Conservation (phyloP, 2,888 invertebrate species). For the Apodemia mormo region DNA sequence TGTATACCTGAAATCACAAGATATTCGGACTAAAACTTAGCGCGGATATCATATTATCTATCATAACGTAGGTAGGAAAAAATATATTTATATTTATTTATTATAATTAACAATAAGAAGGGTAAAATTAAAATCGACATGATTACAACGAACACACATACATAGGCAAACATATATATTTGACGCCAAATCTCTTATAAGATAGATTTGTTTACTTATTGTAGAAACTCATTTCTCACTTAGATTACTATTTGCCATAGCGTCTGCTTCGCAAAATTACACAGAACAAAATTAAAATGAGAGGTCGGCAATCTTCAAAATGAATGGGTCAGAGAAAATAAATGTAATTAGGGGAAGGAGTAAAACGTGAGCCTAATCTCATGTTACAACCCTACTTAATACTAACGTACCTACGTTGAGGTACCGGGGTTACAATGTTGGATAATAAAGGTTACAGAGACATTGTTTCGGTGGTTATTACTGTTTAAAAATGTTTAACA, state of each 20-base stretch:
- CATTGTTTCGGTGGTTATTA: too few species aligned
- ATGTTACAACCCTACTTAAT: constrained; percentile 4
- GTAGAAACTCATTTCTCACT: constrained; percentile 4
- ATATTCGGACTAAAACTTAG: too few species aligned
- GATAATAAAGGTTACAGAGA: too few species aligned
- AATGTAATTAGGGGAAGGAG: constrained; percentile 28
- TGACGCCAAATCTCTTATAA: neutral
- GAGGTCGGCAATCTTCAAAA: constrained; percentile 24
- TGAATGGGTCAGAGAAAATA: constrained; percentile 21
- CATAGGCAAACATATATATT: too few species aligned
- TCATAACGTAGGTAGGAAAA: too few species aligned
- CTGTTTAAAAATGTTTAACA: too few species aligned
- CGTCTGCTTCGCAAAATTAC: constrained; percentile 11
- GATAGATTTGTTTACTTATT: neutral
- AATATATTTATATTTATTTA: too few species aligned
- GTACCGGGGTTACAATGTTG: neutral
- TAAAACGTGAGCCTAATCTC: constrained; percentile 9
- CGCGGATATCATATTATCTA: too few species aligned
- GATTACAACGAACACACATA: too few species aligned
- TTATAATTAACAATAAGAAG: too few species aligned
- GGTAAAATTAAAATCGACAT: too few species aligned
- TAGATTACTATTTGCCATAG: neutral
- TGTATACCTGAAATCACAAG: too few species aligned
- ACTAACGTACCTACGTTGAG: neutral
- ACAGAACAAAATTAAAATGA: constrained; percentile 23